Evolutionary conservation across 2,113 vertebrate genomes (phyloP).

Genomic region (Casuarius casuarius): DNA sequence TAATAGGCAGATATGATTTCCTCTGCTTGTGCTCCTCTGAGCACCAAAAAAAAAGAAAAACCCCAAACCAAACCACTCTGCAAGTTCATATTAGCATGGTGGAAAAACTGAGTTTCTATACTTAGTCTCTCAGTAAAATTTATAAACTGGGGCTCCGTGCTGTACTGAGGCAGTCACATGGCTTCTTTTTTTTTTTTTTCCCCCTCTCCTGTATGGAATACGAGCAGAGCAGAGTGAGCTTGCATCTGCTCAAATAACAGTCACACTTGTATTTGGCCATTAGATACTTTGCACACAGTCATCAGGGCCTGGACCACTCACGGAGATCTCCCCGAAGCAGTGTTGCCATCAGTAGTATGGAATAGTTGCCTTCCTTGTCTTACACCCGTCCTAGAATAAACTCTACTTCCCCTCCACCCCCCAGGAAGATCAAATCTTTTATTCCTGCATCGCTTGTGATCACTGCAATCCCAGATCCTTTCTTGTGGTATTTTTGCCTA

Average conservation of each 20-base stretch:
- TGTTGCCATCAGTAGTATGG: not conserved
- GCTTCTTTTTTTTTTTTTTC: not conserved
- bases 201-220: too few relatives aligned
- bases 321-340: not conserved
- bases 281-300: not conserved
- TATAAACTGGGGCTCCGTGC: not conserved
- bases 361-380: not conserved
- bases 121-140: not conserved
- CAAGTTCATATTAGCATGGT: not conserved
- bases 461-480: not conserved
- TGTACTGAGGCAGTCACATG: not conserved
- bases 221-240: not conserved
- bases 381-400: not conserved
- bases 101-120: not conserved
- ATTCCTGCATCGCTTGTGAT: not conserved
- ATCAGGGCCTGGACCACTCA: not conserved
- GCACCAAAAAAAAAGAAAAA: not conserved
- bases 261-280: not conserved
- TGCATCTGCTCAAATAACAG: not conserved
- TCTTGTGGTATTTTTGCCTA: not conserved
- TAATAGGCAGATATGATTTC: not conserved
- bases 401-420: accelerated
- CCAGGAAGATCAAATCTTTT: accelerated
- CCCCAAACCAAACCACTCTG: not conserved
- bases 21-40: not conserved